Evolutionary conservation across 1,140 invertebrate species (phyloP).

Genomic region (Eriosoma lanigerum): DNA sequence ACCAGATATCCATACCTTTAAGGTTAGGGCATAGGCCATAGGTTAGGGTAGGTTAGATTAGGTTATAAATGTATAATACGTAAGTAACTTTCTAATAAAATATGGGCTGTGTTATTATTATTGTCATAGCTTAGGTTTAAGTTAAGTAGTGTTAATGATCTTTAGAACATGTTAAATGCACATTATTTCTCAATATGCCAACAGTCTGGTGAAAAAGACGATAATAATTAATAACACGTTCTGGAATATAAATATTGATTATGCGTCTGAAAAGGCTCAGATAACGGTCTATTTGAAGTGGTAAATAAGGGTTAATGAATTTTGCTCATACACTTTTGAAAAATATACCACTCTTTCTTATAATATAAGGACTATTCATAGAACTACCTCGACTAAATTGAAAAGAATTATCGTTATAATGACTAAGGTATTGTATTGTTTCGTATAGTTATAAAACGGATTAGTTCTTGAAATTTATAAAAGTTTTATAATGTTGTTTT

Average conservation of each 20-base stretch:
- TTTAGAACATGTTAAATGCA: not conserved
- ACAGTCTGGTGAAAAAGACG: not conserved
- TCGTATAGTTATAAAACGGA: too few relatives aligned
- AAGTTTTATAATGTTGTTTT: too few relatives aligned
- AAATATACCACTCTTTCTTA: not conserved
- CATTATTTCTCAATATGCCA: not conserved
- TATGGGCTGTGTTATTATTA: not conserved
- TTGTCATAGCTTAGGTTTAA: not conserved
- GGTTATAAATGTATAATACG: not conserved
- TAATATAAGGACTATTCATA: not conserved
- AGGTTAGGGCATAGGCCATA: too few relatives aligned
- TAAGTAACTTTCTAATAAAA: too few relatives aligned
- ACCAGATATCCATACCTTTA: too few relatives aligned
- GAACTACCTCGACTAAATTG: not conserved
- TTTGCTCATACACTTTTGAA: constrained; percentile 13
- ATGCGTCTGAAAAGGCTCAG: not conserved
- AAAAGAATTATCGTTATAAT: constrained; percentile 15
- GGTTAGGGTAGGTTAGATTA: too few relatives aligned
- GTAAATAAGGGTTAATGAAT: constrained; percentile 24
- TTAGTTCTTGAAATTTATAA: too few relatives aligned
- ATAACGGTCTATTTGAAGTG: not conserved
- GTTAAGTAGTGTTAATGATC: not conserved
- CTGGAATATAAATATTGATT: constrained; percentile 23
- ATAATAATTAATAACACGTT: constrained; percentile 31
- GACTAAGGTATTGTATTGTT: not conserved